Evolutionary conservation across 2,113 vertebrate species (phyloP).

Genomic region (Peromyscus polionotus): DNA sequence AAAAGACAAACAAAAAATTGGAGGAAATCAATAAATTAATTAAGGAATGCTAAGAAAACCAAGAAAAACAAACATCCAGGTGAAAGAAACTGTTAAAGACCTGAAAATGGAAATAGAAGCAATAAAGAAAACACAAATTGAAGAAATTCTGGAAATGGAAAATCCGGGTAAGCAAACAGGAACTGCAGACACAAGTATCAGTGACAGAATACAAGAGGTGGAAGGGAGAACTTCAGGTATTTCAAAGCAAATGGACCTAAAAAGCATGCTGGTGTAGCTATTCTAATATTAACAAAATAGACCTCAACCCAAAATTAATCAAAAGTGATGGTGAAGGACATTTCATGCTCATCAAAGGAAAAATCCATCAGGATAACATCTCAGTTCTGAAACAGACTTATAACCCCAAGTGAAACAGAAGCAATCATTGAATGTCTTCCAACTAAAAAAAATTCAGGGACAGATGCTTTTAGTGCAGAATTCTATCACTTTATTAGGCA

Average conservation of each 20-base stretch:
- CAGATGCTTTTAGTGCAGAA: not conserved
- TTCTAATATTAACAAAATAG: not conserved
- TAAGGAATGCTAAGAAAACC: no score
- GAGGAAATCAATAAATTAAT: not conserved
- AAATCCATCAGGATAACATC: not conserved
- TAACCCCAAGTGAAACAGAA: not conserved
- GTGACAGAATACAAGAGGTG: not conserved
- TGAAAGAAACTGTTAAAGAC: not conserved
- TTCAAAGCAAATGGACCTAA: not conserved
- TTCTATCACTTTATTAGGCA: not conserved
- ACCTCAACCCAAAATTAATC: not conserved
- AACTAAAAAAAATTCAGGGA: not conserved
- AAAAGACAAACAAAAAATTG: not conserved
- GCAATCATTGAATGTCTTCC: not conserved
- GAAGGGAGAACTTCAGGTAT: no score
- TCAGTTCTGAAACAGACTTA: not conserved
- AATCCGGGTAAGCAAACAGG: not conserved
- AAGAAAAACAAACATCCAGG: no score
- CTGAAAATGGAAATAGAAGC: not conserved
- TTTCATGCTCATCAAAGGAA: not conserved
- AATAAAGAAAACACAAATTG: not conserved
- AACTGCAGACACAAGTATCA: not conserved
- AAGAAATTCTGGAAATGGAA: not conserved
- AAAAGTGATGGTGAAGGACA: not conserved
- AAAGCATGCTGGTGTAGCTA: not conserved